Evolutionary conservation across 2,797 vertebrate species (phyloP), one percentile per base, ranked within the genome.

Genomic region (Moxostoma hubbsi): DNA sequence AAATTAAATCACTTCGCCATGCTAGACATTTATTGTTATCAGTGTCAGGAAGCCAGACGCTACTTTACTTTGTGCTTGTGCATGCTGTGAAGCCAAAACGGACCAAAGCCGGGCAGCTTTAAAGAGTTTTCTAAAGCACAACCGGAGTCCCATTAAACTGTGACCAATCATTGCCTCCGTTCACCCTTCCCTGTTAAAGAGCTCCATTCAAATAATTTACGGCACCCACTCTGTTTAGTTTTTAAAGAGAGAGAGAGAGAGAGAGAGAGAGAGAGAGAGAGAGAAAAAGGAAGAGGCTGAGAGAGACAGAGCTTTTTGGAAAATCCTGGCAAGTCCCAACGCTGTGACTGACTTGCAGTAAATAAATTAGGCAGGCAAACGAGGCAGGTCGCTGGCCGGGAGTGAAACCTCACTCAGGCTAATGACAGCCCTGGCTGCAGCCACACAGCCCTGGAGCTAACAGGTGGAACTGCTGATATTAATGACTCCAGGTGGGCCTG

Each of bases 301-400:
- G 88, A 86, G 89, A 90, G 88, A 88, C 87, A 87, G 85, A 88
- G 89, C 86, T 70, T 49, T 78, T 10, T 62, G 76, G 58, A 78
- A 71, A 43, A 78, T 67, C 43, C 59, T 85, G 88, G 90, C 82
- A 79, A 87, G 86, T 82, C 80, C 72, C 73, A 73, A 43, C 66
- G 78, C 66, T 75, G 84, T 59, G 79, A 75, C 82, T 81, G 84
- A 71, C 73, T 81, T 84, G 87, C 83, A 88, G 88, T 91, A 90
- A 91, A 92, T 93, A 92, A 93, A 93, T 92, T 86, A 90, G 89
- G 87, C 81, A 83, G 86, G 85, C 90, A 91, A 92, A 90, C 85
- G 87, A 90, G 87, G 87, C 86, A 78, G 76, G 76, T 63, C 76
- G 50, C 58, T 43, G 76, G n/a, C 54, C 80, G 82, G 76, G 85